These are phyloP conservation scores for Alfaro cultratus DNA, from an alignment of 2,797 vertebrate species.

Conservation along the genomic window DNA sequence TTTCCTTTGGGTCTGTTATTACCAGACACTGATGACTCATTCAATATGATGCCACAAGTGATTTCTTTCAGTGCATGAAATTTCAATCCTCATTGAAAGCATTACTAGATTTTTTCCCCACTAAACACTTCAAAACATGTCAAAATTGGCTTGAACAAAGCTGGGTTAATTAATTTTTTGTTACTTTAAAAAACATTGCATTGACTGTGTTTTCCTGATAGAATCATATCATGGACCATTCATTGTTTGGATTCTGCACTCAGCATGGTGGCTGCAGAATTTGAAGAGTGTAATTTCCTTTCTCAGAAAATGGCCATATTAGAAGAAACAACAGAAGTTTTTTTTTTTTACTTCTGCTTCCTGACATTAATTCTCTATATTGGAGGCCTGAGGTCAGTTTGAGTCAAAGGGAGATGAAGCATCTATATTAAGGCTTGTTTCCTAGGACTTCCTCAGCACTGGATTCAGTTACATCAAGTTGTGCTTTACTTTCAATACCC, in stretches of 20 bases:
- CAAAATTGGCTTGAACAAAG: not conserved
- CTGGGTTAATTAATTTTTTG: not conserved
- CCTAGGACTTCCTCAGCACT: not conserved
- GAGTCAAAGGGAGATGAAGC: not conserved
- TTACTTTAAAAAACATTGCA: not conserved
- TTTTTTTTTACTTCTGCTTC: not conserved
- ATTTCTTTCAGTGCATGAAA: not conserved
- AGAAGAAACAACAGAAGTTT: not conserved
- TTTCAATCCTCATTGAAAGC: not conserved
- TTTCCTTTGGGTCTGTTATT: not conserved
- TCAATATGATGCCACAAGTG: not conserved
- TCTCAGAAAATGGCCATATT: not conserved
- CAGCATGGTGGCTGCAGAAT: not conserved
- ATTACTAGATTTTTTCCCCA: not conserved
- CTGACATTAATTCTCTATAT: not conserved
- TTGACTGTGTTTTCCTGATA: not conserved
- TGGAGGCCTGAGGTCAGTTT: not conserved
- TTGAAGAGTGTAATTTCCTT: not conserved
- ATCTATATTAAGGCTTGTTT: not conserved
- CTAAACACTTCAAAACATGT: not conserved
- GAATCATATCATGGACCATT: not conserved
- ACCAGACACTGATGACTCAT: not conserved
- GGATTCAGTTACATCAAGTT: not conserved
- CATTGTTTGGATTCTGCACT: not conserved
- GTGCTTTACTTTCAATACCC: not conserved